Percentiles rank a stretch among this genome's conserved stretches.
Conservation (phyloP, 2,888 invertebrate species). For the Volucella inanis region DNA sequence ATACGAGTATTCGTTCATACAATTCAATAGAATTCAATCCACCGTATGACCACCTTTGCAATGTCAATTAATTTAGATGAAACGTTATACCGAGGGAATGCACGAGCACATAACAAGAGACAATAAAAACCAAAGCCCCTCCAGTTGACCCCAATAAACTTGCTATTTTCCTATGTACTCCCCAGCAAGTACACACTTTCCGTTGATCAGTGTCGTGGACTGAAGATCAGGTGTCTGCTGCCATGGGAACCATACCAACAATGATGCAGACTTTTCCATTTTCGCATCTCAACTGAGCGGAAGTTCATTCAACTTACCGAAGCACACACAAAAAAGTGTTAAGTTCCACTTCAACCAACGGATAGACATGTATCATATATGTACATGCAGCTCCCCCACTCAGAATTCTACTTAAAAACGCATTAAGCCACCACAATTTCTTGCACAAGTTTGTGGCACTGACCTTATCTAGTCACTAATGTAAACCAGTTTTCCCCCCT, state of each 20-base stretch:
- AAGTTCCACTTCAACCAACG: conserved; percentile 18
- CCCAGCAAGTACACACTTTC: conserved; percentile 2
- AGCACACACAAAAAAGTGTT: not conserved
- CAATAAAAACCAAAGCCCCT: conserved; percentile 58
- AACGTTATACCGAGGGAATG: conserved; percentile 43
- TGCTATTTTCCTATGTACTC: not conserved
- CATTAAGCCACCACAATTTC: conserved; percentile 39
- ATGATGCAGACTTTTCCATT: conserved; percentile 22
- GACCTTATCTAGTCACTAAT: conserved; percentile 63
- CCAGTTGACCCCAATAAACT: conserved; percentile 70
- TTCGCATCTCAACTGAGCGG: conserved; percentile 60
- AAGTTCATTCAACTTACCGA: conserved; percentile 56
- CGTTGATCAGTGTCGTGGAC: conserved; percentile 16
- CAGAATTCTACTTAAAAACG: conserved; percentile 36
- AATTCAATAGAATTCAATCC: conserved; percentile 3
- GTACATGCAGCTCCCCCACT: conserved; percentile 36
- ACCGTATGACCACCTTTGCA: conserved; percentile 44
- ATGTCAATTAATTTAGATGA: conserved; percentile 51
- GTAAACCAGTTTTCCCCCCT: conserved; percentile 64
- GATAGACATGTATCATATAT: conserved; percentile 2
- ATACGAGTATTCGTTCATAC: conserved; percentile 12
- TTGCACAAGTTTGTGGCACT: conserved; percentile 60
- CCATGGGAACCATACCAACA: conserved; percentile 52
- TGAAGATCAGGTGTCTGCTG: conserved; percentile 50
- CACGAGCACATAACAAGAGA: conserved; percentile 22